Percentiles rank a stretch among this genome's conserved stretches.
phyloP scores from a whole-genome alignment of 2,888 invertebrate species.

The Thysanoteuthis rhombus region DNA sequence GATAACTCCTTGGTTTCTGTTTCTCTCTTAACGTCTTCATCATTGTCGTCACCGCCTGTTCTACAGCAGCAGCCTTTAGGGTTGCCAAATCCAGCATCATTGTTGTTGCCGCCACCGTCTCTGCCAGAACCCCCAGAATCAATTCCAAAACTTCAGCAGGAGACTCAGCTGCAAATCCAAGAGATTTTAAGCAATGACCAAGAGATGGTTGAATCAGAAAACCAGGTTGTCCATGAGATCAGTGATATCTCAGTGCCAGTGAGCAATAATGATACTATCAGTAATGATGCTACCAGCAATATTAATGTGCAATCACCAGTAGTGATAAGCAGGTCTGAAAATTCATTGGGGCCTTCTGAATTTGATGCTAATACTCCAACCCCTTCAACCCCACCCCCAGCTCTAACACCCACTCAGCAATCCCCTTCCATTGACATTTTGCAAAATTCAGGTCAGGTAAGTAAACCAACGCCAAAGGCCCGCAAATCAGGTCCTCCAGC shows the following conservation, averaged over 20 bases:
- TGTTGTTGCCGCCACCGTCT: not conserved
- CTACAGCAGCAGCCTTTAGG: not conserved
- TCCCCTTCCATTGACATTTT: constrained; percentile 32
- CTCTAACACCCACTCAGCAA: not conserved
- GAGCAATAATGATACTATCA: not conserved
- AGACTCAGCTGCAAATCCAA: not conserved
- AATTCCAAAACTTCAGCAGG: constrained; percentile 12
- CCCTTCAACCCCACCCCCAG: not conserved
- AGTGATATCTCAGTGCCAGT: not conserved
- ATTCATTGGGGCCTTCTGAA: not conserved
- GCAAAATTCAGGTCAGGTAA: constrained; percentile 38
- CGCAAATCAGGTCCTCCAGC: constrained; percentile 37
- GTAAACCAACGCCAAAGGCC: constrained; percentile 32
- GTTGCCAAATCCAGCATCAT: too few species aligned
- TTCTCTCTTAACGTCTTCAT: not conserved
- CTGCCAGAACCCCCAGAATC: not conserved
- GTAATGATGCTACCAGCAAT: not conserved
- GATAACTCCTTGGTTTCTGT: not conserved
- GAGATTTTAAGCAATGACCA: not conserved
- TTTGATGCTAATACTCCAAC: not conserved
- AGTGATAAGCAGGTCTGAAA: not conserved
- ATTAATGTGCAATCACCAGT: not conserved
- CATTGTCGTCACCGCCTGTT: not conserved
- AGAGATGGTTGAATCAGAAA: not conserved
- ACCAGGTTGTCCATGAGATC: not conserved